These are phyloP conservation scores for Phalacrocorax brasilianus DNA, from an alignment of 2,113 vertebrate species.

Conservation along the genomic window DNA sequence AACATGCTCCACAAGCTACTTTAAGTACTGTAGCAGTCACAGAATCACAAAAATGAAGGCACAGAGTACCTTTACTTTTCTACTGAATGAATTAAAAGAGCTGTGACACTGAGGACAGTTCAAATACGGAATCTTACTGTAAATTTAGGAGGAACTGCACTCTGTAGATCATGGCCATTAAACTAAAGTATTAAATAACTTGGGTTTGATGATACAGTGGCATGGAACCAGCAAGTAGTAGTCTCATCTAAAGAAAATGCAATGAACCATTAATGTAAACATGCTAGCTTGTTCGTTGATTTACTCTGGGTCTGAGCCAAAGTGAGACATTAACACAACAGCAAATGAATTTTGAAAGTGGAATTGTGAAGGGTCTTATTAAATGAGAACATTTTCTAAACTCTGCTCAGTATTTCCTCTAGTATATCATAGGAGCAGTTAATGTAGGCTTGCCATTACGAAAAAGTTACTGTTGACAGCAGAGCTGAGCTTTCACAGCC, in stretches of 20 bases:
- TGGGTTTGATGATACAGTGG: not conserved
- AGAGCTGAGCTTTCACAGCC: not conserved
- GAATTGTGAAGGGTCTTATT: not conserved
- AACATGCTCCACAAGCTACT: not conserved
- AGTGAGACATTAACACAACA: not conserved
- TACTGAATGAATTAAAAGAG: not conserved
- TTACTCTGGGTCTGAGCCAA: not conserved
- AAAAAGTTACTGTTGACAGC: not conserved
- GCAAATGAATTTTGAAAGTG: not conserved
- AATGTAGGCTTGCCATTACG: not conserved
- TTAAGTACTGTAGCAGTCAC: not conserved
- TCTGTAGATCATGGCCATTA: not conserved
- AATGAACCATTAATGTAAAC: not conserved
- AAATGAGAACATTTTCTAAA: not conserved
- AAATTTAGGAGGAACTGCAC: not conserved
- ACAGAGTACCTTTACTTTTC: not conserved
- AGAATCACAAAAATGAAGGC: not conserved
- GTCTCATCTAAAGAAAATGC: not conserved
- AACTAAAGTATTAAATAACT: not conserved
- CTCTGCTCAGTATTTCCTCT: not conserved
- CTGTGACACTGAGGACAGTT: not conserved
- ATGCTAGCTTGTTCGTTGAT: not conserved
- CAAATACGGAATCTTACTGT: not conserved
- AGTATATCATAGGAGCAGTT: not conserved
- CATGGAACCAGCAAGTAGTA: not conserved